Evolutionary conservation across 2,113 vertebrate genomes (phyloP), one percentile per base, ranked within the genome.

Genomic region (Ondatra zibethicus): DNA sequence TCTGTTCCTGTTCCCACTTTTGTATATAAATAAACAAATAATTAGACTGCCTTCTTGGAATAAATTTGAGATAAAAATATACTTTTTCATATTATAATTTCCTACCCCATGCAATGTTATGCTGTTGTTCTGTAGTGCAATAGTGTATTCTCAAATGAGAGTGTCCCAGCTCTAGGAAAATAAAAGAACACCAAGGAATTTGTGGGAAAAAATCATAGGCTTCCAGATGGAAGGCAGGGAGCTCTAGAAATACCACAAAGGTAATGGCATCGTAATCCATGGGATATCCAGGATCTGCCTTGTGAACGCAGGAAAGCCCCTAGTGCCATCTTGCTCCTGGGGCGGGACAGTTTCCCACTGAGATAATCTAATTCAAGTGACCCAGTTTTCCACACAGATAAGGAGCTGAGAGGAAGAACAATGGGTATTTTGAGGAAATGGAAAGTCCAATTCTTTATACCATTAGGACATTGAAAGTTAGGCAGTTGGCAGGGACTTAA

Each of bases 11-110:
- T 36, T 52, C n/a, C 29, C 13, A 42, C 36, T 17, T 73, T n/a
- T 88, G 16, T 36, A 27, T 78, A 39, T 77, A 58, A 88, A 92
- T 88, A 93, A 29, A 47, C 11, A 52, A 92, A 47, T 91, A 93
- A 42, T 89, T 86, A 61, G 39, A 23, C 47, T 19, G 21, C 77
- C 81, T 63, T 87, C 81, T 63, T 87, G 70, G 89, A 77, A 87
- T 23, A 77, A 89, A 96, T 77, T 68, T 91, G 58, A 89, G 78
- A 66, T 52, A 45, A 29, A 66, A 93, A 68, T 42, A 31, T 23
- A 8, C 4, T 80, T 96, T 95, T 88, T 94, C 52, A 85, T 89
- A 47, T 85, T 80, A 66, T 16, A 50, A 5, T 78, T 36, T 33
- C 31, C 36, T 66, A n/a, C 14, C 2, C 10, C 16, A 63, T 11